A percentile compares a stretch with the other conserved stretches of the same genome.
These are phyloP conservation scores for Ptychodera flava DNA, from an alignment of 35 echinoderm and acorn worm genomes.

Conservation along the genomic window DNA sequence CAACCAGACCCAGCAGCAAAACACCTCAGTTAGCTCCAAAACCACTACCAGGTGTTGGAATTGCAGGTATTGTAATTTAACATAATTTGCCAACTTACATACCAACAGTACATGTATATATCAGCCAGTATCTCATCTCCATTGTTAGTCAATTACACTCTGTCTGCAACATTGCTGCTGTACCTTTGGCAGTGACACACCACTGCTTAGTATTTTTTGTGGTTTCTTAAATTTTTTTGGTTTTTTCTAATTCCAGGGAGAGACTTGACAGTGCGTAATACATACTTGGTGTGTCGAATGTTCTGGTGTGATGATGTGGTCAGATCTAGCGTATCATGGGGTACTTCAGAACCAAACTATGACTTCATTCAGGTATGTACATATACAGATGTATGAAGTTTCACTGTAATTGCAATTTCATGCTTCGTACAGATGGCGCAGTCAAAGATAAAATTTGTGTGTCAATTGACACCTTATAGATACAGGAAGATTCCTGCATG, in stretches of 20 bases:
- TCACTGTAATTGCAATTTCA: too few species aligned
- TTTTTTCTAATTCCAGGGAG: conserved; percentile 34
- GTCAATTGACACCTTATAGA: too few species aligned
- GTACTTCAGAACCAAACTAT: conserved; percentile 75
- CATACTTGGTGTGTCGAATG: conserved; percentile 90
- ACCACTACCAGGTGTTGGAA: background rate
- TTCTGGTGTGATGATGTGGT: conserved; percentile 94
- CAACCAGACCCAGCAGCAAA: conserved; percentile 11
- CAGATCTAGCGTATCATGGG: conserved; percentile 84
- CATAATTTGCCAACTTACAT: too few species aligned
- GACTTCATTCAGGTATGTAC: conserved; percentile 70
- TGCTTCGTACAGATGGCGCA: too few species aligned
- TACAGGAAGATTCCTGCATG: too few species aligned
- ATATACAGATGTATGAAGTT: too few species aligned
- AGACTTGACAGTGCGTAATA: conserved; percentile 51
- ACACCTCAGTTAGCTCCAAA: conserved; percentile 10
- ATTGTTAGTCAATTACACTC: too few species aligned
- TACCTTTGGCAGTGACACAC: background rate
- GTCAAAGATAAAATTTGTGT: too few species aligned
- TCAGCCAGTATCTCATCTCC: too few species aligned
- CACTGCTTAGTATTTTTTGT: background rate
- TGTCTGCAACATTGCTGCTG: background rate
- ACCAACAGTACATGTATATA: too few species aligned
- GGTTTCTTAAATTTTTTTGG: background rate
- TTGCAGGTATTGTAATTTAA: background rate